These are phyloP conservation scores for Rhineura floridana DNA, from an alignment of 2,113 vertebrate species.

Conservation along the genomic window DNA sequence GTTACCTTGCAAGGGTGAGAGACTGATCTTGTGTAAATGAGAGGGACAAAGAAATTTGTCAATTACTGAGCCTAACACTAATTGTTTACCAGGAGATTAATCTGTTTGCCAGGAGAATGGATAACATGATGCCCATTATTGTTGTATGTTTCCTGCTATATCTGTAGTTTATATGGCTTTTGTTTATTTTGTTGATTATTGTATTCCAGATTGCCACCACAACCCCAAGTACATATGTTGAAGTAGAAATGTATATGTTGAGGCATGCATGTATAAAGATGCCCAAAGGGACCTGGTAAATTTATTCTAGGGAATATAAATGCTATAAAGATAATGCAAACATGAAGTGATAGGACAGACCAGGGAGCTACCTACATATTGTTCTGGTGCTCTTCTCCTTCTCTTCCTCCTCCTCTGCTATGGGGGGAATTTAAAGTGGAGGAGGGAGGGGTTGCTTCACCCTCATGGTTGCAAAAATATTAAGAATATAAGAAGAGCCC, in stretches of 20 bases:
- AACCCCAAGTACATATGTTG: not conserved
- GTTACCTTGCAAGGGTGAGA: too few species aligned
- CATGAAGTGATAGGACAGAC: not conserved
- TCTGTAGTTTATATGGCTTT: not conserved
- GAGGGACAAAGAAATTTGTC: not conserved
- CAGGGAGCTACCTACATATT: not conserved
- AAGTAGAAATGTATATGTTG: not conserved
- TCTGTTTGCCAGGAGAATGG: not conserved
- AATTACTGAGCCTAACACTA: not conserved
- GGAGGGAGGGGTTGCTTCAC: not conserved
- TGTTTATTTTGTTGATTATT: not conserved
- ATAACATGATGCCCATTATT: not conserved
- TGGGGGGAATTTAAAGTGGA: not conserved
- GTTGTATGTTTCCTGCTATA: not conserved
- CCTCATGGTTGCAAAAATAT: not conserved
- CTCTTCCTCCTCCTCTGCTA: too few species aligned
- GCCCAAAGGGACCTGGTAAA: not conserved
- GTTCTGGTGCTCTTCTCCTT: not conserved
- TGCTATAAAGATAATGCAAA: not conserved
- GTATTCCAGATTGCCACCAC: not conserved
- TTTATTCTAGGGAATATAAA: not conserved
- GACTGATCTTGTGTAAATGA: not conserved
- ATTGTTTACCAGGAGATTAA: too few species aligned
- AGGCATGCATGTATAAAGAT: not conserved
- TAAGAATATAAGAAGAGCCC: too few species aligned